Base-by-base conservation (phyloP, 2,113 vertebrate species). In the Tichodroma muraria region DNA sequence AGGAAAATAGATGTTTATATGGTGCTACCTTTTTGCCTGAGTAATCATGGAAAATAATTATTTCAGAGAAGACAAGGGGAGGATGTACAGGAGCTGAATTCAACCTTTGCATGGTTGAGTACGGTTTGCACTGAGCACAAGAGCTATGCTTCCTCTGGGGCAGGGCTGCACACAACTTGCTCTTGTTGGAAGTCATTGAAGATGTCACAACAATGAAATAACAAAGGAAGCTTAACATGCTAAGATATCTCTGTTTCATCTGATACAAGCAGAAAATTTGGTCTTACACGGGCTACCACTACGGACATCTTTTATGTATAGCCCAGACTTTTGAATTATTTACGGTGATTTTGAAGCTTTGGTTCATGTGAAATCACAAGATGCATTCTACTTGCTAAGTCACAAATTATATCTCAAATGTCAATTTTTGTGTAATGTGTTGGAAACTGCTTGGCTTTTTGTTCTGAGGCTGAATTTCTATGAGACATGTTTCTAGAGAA, bases 371-470 rank as follows among this genome's bases (percentile, higher is more conserved):
- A 31, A 83, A 71, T 64, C 68, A 69, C 42, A 89, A 92, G 82
- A 83, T 60, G 21, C 44, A 53, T 94, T 96, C 64, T 61, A 72
- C 35, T 77, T 87, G 50, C 40, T 77, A 40, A 33, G 54, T 81
- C 45, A 80, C 77, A 88, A 83, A 76, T 83, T 72, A 49, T 85
- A 89, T 61, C 13, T 45, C 17, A 9, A 79, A 76, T 80, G 52
- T 85, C 12, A 53, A 1, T 45, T 90, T 92, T 73, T 78, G 40
- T 80, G 40, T 73, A 49, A 60, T 38, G 14, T 50, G 49, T 61
- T 82, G 68, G 73, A 91, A 95, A 85, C 64, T 71, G 56, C 42
- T 82, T 85, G 44, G 53, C 23, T 87, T 94, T 94, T 81, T 91
- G 35, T 90, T 96, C 57, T 10, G 42, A 78, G n/a, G 37, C 59